phyloP scores from a whole-genome alignment of 2,113 vertebrate species.

The Pedionomus torquatus region DNA sequence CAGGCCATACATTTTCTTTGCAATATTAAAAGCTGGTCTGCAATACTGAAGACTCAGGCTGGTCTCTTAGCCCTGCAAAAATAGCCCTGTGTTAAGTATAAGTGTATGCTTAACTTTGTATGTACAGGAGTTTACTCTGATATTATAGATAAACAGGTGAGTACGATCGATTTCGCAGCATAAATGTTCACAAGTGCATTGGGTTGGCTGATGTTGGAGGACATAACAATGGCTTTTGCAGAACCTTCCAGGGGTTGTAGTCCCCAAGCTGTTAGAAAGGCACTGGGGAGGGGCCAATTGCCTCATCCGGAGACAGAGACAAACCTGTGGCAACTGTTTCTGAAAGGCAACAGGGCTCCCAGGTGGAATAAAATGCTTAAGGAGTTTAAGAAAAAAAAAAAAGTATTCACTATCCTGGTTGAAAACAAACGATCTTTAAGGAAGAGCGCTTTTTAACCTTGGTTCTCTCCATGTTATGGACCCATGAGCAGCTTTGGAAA shows the following conservation, averaged over 20 bases:
- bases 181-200: background rate
- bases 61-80: background rate
- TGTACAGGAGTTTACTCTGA: background rate
- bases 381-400: background rate
- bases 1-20: background rate
- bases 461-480: background rate
- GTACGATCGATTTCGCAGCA: background rate
- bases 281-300: background rate
- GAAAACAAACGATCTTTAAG: background rate
- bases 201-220: background rate
- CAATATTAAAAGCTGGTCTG: too few species aligned
- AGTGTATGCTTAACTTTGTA: rapidly evolving
- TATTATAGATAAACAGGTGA: background rate
- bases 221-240: background rate
- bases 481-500: background rate
- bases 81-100: background rate
- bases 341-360: background rate
- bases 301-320: background rate
- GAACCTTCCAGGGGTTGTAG: background rate
- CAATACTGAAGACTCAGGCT: background rate
- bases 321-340: background rate
- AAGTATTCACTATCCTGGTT: background rate
- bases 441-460: background rate
- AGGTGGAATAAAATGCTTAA: background rate
- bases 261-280: background rate